Conservation (phyloP, 2,113 vertebrate genomes). For the Odobenus rosmarus region DNA sequence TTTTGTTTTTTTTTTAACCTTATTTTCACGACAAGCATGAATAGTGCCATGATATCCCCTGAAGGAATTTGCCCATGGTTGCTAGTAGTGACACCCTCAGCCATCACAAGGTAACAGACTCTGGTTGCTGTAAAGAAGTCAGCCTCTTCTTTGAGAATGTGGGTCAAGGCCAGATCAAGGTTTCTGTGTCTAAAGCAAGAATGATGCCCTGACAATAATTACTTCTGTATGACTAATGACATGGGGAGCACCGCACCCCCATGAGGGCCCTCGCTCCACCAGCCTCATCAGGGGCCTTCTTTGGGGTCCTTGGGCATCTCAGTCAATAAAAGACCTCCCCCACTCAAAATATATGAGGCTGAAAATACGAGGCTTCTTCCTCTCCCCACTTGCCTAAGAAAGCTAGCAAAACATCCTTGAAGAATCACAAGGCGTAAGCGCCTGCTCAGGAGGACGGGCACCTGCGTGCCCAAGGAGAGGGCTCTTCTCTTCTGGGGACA, state of each 20-base stretch:
- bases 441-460: not conserved
- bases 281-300: not conserved
- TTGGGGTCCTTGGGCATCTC: not conserved
- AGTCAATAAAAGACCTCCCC: not conserved
- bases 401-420: not conserved
- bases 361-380: not conserved
- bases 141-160: slow-evolving; percentile 32
- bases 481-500: not conserved
- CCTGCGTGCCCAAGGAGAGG: not conserved
- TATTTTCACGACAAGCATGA: not conserved
- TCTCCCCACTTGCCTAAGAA: not conserved
- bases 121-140: not conserved
- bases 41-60: not conserved
- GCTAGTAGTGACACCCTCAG: not conserved
- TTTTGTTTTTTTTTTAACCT: not conserved
- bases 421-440: not conserved
- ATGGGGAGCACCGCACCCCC: not conserved
- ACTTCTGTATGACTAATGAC: not conserved
- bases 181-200: slow-evolving; percentile 32
- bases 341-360: not conserved
- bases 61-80: not conserved
- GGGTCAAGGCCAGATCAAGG: slow-evolving; percentile 75
- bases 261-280: too few species aligned
- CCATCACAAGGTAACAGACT: not conserved
- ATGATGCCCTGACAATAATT: not conserved